Evolutionary conservation across 2,888 invertebrate genomes (phyloP), one percentile per base, ranked within the genome.

Genomic region (Pristionchus mayeri): DNA sequence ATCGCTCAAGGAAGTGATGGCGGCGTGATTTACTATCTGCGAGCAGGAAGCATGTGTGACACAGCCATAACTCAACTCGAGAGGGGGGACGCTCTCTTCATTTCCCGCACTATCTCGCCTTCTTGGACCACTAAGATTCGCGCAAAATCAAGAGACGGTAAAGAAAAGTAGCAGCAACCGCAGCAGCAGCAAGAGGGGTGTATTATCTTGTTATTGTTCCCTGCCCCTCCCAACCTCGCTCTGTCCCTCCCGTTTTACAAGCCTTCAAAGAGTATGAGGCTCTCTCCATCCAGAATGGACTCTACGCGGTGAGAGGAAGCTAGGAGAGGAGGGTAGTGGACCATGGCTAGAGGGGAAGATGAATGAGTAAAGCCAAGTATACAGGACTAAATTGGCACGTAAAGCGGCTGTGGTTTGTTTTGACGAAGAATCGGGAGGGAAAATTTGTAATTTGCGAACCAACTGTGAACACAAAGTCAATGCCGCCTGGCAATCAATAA

Each of bases 161-260:
- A n/a, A n/a, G n/a, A n/a, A n/a, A n/a, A n/a, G n/a, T n/a, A n/a
- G n/a, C n/a, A n/a, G n/a, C n/a, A n/a, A n/a, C n/a, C n/a, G n/a
- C n/a, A n/a, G n/a, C 6, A 44, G 13, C 13, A 44, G 7, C 7
- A 44, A 44, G 13, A 34, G 63, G 71, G 71, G 71, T 71, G 71
- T 71, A 71, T 71, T 71, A 71, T 71, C 71, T 71, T 71, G 71
- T 71, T 71, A 71, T 71, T 71, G 71, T 21, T 44, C 44, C 40
- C 71, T n/a, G 9, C 40, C n/a, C 18, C 24, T 40, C 11, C 40
- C 37, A 6, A n/a, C 16, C 40, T 71, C 40, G 40, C 27, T 71
- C 71, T 71, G 40, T 71, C 71, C 40, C 54, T 57, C 24, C 34
- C 63, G 63, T 34, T 63, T 63, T 63, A 63, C 63, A 34, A 34